Evolutionary conservation across 1,140 invertebrate genomes (phyloP), one percentile per base, ranked within the genome.

Genomic region (Caenorhabditis brenneri): DNA sequence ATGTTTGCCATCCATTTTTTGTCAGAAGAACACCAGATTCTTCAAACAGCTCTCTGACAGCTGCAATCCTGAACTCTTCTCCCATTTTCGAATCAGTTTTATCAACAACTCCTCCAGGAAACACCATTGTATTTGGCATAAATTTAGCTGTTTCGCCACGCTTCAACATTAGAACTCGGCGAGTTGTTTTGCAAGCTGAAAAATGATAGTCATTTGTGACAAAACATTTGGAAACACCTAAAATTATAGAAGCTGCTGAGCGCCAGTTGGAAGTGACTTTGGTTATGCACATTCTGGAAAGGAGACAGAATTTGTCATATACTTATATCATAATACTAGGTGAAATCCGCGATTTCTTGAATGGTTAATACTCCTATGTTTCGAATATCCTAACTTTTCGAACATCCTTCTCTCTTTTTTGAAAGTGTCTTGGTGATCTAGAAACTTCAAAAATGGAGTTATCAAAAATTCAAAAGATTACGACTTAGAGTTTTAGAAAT

Each of bases 51-150:
- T 84, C 84, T 36, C 81, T 42, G 19, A 82, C 36, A 10, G 81
- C 69, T 16, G 55, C 27, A 46, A 86, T 58, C 48, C 29, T 60
- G 36, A 53, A 51, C 6, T 29, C 53, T 6, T 65, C 42, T 4
- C 78, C 82, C 10, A 83, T 9, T 24, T 53, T 58, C 33, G 60
- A 31, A 31, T 83, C 84, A 19, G n/a, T n/a, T 33, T 84, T 60
- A 36, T 80, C 60, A 7, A 86, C 12, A 6, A 86, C 65, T n/a
- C 84, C 84, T 6, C 84, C 84, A 16, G 84, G 84, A 29, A 86
- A 86, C 2, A 86, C 84, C 39, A 74, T 86, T 9, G 82, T 53
- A 46, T 79, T 84, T 19, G 84, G 84, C 84, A 86, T 86, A 48
- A 86, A 86, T 29, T 79, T 83, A 1, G 84, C 84, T 19, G 82